Conservation (phyloP, 2,113 vertebrate genomes). For the Pseudopipra pipra region DNA sequence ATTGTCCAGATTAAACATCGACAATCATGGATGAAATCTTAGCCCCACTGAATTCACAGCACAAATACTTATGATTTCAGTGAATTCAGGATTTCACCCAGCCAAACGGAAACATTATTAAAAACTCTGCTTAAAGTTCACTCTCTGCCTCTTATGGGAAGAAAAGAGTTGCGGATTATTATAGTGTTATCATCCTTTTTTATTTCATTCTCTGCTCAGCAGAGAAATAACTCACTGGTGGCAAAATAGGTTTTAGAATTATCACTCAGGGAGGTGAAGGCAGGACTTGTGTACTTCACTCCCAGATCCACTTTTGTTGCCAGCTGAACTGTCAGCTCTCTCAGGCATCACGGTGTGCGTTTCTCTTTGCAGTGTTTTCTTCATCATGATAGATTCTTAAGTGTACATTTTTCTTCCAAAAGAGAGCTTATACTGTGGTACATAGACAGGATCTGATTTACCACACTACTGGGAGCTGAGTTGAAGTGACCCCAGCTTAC, state of each 20-base stretch:
- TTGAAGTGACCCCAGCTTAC: not conserved
- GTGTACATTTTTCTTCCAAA: constrained; percentile 29
- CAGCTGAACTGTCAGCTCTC: not conserved
- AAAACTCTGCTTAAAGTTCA: not conserved
- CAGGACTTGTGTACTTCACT: not conserved
- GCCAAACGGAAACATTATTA: not conserved
- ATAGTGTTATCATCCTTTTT: not conserved
- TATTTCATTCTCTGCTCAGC: not conserved
- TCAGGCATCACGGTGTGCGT: accelerated
- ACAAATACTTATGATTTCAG: not conserved
- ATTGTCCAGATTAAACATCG: not conserved
- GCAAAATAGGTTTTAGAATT: constrained; percentile 28
- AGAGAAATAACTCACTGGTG: not conserved
- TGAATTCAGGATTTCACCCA: not conserved
- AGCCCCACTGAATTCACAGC: not conserved
- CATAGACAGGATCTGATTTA: not conserved
- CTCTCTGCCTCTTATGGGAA: not conserved
- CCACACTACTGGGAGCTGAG: not conserved
- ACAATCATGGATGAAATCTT: not conserved
- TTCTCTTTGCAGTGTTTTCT: not conserved
- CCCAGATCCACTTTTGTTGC: not conserved
- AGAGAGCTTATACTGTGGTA: not conserved
- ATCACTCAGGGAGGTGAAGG: constrained; percentile 1
- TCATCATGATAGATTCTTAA: not conserved
- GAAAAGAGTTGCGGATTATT: not conserved